These are phyloP conservation scores for Coluber constrictor DNA, from an alignment of 2,797 vertebrate species.

Conservation along the genomic window DNA sequence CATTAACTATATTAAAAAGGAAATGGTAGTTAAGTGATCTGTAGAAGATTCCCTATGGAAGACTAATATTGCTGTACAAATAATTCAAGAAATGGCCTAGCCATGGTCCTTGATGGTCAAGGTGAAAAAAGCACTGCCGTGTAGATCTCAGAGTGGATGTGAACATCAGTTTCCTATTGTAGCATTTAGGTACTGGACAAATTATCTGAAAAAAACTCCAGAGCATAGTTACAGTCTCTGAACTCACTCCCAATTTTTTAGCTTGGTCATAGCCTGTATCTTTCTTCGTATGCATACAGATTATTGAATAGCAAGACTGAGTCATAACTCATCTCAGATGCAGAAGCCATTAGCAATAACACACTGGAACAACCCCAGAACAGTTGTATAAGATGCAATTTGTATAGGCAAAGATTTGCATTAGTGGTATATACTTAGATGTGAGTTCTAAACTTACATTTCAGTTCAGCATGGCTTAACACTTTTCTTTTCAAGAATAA, in stretches of 20 bases:
- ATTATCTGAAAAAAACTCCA: neutral
- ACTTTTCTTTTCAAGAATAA: neutral
- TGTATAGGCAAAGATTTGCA: neutral
- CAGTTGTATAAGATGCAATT: neutral
- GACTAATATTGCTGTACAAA: neutral
- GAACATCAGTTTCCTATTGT: neutral
- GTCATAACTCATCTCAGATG: neutral
- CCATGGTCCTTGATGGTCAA: neutral
- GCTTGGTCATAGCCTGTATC: neutral
- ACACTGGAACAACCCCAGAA: neutral
- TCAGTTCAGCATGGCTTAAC: conserved; percentile 18
- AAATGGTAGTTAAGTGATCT: neutral
- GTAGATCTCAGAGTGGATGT: neutral
- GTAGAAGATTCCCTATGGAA: neutral
- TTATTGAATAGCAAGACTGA: neutral
- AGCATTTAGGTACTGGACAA: neutral
- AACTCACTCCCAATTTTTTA: neutral
- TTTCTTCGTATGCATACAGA: neutral
- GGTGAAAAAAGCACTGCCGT: neutral
- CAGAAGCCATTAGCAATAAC: neutral
- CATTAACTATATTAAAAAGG: neutral
- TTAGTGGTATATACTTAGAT: neutral
- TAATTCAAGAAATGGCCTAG: neutral
- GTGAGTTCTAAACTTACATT: neutral
- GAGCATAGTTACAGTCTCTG: neutral